Evolutionary conservation across 2,797 vertebrate genomes (phyloP).

Genomic region (Pseudochirops corinnae): DNA sequence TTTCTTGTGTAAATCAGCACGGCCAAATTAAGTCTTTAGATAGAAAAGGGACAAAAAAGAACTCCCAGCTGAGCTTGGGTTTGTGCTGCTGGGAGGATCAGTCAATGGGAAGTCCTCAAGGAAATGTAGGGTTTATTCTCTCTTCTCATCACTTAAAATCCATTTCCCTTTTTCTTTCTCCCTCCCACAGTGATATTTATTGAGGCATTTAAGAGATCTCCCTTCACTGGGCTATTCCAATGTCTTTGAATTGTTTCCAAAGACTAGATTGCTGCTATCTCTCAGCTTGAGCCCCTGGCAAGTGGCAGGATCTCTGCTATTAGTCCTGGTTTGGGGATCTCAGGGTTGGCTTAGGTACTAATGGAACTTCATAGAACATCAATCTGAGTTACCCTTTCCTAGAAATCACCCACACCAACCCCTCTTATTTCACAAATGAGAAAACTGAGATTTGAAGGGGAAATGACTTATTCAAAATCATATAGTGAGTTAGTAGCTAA

Average conservation of each 20-base stretch:
- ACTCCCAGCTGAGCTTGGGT: background rate
- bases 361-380: background rate
- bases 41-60: constrained; percentile 7
- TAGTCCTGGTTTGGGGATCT: background rate
- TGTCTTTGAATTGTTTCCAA: background rate
- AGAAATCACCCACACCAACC: background rate
- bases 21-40: background rate
- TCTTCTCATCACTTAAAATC: background rate
- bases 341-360: background rate
- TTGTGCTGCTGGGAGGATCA: background rate
- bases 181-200: background rate
- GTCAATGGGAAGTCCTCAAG: background rate
- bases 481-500: background rate
- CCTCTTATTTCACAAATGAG: background rate
- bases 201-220: background rate
- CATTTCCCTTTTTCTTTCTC: background rate
- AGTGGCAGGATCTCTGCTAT: background rate
- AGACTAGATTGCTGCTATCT: background rate
- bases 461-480: background rate
- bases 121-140: background rate
- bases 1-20: constrained; percentile 9
- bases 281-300: background rate
- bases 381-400: background rate
- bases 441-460: background rate
- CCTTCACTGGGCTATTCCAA: background rate